These are phyloP conservation scores for Invenusta paracnida DNA, from an alignment of 2,888 invertebrate species.

Conservation along the genomic window DNA sequence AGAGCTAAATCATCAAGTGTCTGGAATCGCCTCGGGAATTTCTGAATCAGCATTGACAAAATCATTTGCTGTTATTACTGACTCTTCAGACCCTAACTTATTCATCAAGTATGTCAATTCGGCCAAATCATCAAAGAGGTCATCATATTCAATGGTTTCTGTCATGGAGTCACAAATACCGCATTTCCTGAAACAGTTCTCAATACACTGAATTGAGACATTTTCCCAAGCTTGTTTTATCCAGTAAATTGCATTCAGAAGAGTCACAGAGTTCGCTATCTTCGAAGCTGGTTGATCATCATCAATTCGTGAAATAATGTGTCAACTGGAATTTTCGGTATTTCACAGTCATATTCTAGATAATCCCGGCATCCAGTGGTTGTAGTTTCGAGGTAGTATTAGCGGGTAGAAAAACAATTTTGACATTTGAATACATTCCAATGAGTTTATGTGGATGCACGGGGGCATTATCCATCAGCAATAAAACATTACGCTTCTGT, in stretches of 20 bases:
- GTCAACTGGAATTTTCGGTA: neutral
- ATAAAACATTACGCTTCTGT: slow-evolving; percentile 3
- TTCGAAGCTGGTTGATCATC: neutral
- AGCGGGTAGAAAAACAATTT: neutral
- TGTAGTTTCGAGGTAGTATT: slow-evolving; percentile 4
- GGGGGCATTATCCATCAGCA: neutral
- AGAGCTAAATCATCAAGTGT: neutral
- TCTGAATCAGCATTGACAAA: neutral
- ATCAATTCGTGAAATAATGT: neutral
- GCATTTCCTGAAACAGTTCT: neutral
- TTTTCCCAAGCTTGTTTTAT: neutral
- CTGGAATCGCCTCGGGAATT: neutral
- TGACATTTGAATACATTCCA: slow-evolving; percentile 11
- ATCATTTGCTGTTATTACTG: neutral
- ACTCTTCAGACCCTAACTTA: neutral
- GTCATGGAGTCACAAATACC: neutral
- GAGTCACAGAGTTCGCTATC: neutral
- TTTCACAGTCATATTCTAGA: neutral
- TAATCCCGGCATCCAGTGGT: slow-evolving; percentile 6
- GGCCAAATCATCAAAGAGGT: neutral
- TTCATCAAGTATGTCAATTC: neutral
- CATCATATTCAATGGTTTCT: neutral
- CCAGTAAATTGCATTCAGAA: neutral
- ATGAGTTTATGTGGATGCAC: neutral
- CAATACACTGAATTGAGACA: neutral